Evolutionary conservation across 2,113 vertebrate species (phyloP).

Genomic region (Campylorhamphus procurvoides): DNA sequence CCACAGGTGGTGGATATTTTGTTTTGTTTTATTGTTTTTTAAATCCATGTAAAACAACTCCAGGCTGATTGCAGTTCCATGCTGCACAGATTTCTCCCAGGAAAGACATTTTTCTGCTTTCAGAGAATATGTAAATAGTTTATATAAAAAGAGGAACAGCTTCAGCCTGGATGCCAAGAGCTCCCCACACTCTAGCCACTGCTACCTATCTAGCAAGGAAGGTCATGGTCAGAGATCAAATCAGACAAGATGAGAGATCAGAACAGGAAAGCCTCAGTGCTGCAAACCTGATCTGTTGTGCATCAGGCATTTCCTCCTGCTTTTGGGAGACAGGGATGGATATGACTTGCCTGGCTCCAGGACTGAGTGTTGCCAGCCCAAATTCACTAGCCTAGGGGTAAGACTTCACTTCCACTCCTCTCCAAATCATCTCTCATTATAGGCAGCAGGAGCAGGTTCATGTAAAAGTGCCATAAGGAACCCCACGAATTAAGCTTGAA

Average conservation of each 20-base stretch:
- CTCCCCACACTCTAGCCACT: not conserved
- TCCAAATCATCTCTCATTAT: not conserved
- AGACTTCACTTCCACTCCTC: not conserved
- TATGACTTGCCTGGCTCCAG: not conserved
- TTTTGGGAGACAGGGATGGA: fast-evolving
- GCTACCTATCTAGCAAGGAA: not conserved
- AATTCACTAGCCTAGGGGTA: not conserved
- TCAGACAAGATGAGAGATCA: not conserved
- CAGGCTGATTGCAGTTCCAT: not conserved
- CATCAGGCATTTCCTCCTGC: not conserved
- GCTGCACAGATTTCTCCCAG: not conserved
- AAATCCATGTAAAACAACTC: not conserved
- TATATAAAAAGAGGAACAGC: not conserved
- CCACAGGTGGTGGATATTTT: not conserved
- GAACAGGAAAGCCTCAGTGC: not conserved
- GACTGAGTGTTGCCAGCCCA: not conserved
- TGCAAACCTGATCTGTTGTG: not conserved
- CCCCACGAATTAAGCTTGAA: not conserved
- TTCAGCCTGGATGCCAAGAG: not conserved
- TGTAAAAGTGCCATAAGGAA: not conserved
- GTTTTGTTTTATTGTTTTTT: not conserved
- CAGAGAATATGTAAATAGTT: not conserved
- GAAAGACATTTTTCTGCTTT: not conserved
- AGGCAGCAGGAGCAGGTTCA: not conserved
- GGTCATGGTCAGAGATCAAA: not conserved